Conservation (phyloP, 2,888 invertebrate genomes). For the Tiliacea citrago region DNA sequence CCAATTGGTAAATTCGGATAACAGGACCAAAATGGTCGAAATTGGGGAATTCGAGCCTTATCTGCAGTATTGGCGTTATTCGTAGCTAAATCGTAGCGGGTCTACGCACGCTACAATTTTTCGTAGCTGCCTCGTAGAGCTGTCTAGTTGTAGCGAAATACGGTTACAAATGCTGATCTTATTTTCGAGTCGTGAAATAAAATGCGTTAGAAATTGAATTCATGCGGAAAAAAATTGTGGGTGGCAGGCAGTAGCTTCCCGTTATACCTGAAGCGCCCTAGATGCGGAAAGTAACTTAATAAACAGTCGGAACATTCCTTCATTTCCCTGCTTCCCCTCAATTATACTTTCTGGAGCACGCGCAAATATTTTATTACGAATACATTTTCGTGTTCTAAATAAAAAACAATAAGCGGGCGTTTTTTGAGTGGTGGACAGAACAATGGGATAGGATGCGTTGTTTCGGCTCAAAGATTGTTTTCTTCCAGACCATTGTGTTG, state of each 20-base stretch:
- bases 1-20: constrained; percentile 52
- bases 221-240: not conserved
- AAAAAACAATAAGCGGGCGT: constrained; percentile 71
- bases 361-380: constrained; percentile 62
- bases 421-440: constrained; percentile 63
- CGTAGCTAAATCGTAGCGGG: constrained; percentile 59
- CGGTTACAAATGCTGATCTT: constrained; percentile 22
- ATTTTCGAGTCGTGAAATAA: constrained; percentile 12
- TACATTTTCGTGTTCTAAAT: constrained; percentile 71
- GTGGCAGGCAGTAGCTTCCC: constrained; percentile 1
- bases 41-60: constrained; percentile 44
- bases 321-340: constrained; percentile 52
- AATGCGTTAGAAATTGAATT: constrained; percentile 30
- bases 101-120: constrained; percentile 56
- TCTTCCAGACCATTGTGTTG: constrained; percentile 82
- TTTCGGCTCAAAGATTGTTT: constrained; percentile 81
- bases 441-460: constrained; percentile 68
- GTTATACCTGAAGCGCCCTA: constrained; percentile 36
- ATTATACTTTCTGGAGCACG: constrained; percentile 62
- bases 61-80: constrained; percentile 28
- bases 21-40: constrained; percentile 44
- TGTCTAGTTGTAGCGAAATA: constrained; percentile 24
- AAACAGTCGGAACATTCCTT: constrained; percentile 44
- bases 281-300: constrained; percentile 48
- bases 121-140: constrained; percentile 58